Percentiles rank a stretch among this genome's conserved stretches.
These are phyloP conservation scores for Drymodes brunneopygia DNA, from an alignment of 2,113 vertebrate genomes.

Conservation along the genomic window DNA sequence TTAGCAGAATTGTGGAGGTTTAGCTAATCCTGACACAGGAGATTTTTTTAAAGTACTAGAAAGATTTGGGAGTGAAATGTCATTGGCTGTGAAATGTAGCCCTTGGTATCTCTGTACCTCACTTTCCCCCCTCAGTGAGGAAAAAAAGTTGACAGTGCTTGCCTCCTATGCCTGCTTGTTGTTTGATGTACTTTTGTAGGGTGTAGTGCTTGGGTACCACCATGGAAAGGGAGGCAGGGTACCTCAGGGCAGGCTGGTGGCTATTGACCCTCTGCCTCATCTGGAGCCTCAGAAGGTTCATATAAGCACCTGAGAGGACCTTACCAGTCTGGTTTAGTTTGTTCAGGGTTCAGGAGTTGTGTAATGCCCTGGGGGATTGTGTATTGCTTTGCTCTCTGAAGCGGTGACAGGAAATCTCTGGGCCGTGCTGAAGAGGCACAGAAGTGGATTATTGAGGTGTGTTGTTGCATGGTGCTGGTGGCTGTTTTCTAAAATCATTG, in stretches of 20 bases:
- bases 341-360: not conserved
- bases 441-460: not conserved
- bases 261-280: not conserved
- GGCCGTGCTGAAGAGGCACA: not conserved
- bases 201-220: not conserved
- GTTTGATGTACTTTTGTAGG: not conserved
- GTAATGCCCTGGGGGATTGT: not conserved
- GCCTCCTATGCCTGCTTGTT: fast-evolving
- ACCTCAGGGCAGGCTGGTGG: not conserved
- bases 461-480: not conserved
- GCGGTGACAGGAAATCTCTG: not conserved
- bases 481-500: not conserved
- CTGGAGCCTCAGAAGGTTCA: not conserved
- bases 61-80: not conserved
- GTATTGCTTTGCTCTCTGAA: not conserved
- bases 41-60: not conserved
- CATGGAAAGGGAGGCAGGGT: not conserved
- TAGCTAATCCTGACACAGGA: not conserved
- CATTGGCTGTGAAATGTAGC: not conserved
- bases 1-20: not conserved
- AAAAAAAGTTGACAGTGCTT: not conserved
- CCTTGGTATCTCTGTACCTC: not conserved
- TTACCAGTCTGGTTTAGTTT: not conserved
- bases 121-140: not conserved
- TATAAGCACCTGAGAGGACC: too few species aligned